Base-by-base conservation (phyloP, 2,888 invertebrate genomes). In the Tetragnatha montana region DNA sequence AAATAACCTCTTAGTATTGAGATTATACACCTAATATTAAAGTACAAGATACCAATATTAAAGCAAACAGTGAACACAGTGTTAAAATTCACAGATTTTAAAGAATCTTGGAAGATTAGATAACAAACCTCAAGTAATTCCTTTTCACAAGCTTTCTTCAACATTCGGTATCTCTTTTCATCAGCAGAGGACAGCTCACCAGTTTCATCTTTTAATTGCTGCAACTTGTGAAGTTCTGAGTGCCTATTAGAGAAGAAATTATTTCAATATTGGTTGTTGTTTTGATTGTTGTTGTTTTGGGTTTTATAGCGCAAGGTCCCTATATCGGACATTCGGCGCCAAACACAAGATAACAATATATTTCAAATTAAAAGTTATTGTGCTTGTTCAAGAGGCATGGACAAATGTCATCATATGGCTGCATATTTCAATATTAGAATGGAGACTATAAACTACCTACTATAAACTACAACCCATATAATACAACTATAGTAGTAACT, bases 141-240 rank as follows among this genome's bases (percentile, higher is more conserved):
- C 84, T 97, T 96, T 93, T 99, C 99, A 10, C 98, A 96, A 50
- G 96, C 96, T 92, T 98, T 97, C 92, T 98, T 98, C 92, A 99
- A 93, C 91, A 96, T 96, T 0, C 98, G 95, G 93, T 98, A 99
- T 0, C 99, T 95, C 91, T 98, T 96, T 93, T 99, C 99, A 93
- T 99, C 99, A 0, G 97, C 96, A 0, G 97, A 97, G 6, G 98
- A 98, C 89, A 99, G 94, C 93, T 99, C 99, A 0, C 99, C 99
- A 0, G 99, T 98, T 93, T 99, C 99, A 93, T 99, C 99, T 93
- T 99, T 99, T 73, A 99, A 94, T 92, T 99, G 97, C 92, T 99
- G 99, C 90, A 99, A 94, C 92, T 99, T 99, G 92, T 98, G 96
- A 76, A 99, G 94, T 93, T 99, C 99, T 12, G 97, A 96, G 91